These are phyloP conservation scores for Gyps fulvus DNA, from an alignment of 2,113 vertebrate species.

Conservation along the genomic window DNA sequence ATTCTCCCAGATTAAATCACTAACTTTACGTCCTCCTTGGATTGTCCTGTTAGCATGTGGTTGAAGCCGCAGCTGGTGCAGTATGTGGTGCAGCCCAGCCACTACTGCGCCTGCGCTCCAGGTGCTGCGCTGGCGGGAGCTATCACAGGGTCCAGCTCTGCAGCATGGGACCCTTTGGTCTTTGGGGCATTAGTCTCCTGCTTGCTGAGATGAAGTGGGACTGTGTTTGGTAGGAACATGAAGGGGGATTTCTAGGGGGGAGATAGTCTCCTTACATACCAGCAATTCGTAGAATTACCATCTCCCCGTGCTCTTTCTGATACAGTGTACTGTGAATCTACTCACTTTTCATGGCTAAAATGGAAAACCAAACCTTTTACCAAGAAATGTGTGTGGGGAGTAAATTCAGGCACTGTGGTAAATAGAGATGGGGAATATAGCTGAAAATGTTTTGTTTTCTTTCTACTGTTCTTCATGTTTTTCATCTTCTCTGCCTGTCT, in stretches of 20 bases:
- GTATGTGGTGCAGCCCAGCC: accelerated
- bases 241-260: accelerated
- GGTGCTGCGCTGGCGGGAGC: accelerated
- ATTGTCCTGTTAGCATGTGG: too few species aligned
- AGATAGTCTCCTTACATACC: background rate
- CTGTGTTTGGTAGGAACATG: background rate
- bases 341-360: background rate
- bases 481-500: background rate
- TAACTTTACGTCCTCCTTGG: background rate
- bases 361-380: background rate
- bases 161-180: accelerated
- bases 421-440: background rate
- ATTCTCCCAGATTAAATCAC: background rate
- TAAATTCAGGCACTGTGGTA: background rate
- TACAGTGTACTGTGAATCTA: background rate
- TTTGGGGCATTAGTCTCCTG: background rate
- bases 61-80: background rate
- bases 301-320: background rate
- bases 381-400: background rate
- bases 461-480: background rate
- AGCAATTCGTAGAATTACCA: background rate
- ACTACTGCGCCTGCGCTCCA: accelerated
- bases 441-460: background rate
- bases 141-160: background rate
- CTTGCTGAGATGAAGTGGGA: background rate